Percentiles rank a stretch among this genome's conserved stretches.
phyloP scores from a whole-genome alignment of 2,888 invertebrate genomes.

The Pterostichus madidus region DNA sequence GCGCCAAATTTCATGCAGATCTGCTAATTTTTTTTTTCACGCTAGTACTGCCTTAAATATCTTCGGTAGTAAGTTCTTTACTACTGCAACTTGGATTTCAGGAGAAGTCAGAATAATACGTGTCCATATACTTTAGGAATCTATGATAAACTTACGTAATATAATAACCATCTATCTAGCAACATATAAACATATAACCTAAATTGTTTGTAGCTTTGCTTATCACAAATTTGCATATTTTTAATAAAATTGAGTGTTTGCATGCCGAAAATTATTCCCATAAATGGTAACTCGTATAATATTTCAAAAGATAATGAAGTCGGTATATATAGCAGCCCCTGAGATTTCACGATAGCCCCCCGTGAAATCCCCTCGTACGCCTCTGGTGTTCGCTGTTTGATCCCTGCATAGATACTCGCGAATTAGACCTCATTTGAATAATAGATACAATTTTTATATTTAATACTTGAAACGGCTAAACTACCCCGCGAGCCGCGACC shows the following conservation, averaged over 20 bases:
- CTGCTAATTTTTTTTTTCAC: too few species aligned
- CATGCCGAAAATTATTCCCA: conserved; percentile 65
- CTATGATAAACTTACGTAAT: too few species aligned
- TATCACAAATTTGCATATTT: conserved; percentile 65
- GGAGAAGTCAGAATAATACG: too few species aligned
- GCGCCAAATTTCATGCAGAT: too few species aligned
- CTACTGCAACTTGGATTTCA: too few species aligned
- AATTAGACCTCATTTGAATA: conserved; percentile 64
- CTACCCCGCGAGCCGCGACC: conserved; percentile 6
- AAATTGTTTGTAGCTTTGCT: conserved; percentile 66
- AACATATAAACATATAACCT: conserved; percentile 50
- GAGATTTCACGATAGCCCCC: conserved; percentile 59
- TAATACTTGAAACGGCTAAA: conserved; percentile 52
- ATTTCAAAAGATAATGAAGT: conserved; percentile 65
- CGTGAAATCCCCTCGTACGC: conserved; percentile 11
- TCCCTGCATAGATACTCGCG: conserved; percentile 58
- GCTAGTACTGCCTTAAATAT: too few species aligned
- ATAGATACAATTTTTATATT: conserved; percentile 66
- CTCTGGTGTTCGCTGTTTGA: conserved; percentile 27
- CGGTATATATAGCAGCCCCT: conserved; percentile 28
- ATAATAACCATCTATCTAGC: conserved; percentile 13
- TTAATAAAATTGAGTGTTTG: conserved; percentile 66
- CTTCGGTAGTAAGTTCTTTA: too few species aligned
- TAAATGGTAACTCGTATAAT: conserved; percentile 62
- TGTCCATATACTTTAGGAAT: too few species aligned